Base-by-base conservation (phyloP, 2,888 invertebrate species). In the Plebejus argus region DNA sequence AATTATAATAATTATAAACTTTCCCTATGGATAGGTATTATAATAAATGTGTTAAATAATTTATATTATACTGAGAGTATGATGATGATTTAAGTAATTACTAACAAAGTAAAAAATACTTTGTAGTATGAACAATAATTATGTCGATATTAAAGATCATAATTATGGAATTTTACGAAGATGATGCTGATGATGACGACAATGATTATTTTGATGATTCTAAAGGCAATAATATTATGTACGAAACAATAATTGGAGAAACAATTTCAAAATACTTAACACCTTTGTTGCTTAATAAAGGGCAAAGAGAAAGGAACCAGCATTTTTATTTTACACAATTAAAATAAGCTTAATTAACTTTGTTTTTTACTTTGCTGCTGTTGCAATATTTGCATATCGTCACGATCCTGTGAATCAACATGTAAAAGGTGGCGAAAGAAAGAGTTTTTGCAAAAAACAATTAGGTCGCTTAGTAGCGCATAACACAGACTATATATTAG, bases 331-430 rank as follows among this genome's bases (percentile, higher is more conserved):
- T 66, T 28, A 66, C 33, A 66, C 61, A 61, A 61, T 61, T 61
- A 23, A 66, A 33, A 15, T 28, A 20, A 66, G 15, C 66, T 66
- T 28, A 28, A 66, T 66, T 66, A 66, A 28, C 15, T 15, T 66
- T 28, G 15, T 28, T 66, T 61, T 61, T 61, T 18, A 61, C 8
- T 23, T 23, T 58, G 7, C 20, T 58, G 58, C 15, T 66, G 23
- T 61, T 61, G 33, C 28, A 66, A 66, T 18, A 66, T 66, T 66
- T 66, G 66, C 66, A 66, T 66, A 66, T 33, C 66, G 66, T 18
- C 66, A 28, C 28, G 18, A 33, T 66, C 28, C 66, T 33, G 15
- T 66, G 12, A 28, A 6, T 66, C 66, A 28, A 66, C 66, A 66
- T 33, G 66, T 28, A 15, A 6, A 66, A 66, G 66, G 66, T 28